Evolutionary conservation across 2,888 invertebrate genomes (phyloP).

Genomic region (Boloria selene): DNA sequence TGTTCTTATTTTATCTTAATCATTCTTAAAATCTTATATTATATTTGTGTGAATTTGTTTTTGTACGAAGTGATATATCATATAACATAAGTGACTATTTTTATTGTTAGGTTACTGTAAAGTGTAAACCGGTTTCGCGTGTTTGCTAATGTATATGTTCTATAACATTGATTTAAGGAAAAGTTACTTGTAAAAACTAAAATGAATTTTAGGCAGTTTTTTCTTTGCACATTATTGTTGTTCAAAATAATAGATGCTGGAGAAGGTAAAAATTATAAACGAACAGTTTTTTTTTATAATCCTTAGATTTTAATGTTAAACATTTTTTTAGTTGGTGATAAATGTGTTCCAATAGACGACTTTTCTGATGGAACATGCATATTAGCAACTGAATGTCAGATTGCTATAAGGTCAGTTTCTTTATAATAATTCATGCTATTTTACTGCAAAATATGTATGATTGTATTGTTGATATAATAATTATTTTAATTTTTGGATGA

Average conservation of each 20-base stretch:
- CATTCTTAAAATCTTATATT: too few species aligned
- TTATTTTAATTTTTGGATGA: too few species aligned
- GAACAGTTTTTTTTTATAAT: background rate
- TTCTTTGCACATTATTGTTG: conserved; percentile 3
- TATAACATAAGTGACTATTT: background rate
- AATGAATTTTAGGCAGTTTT: conserved; percentile 2
- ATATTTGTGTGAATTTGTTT: background rate
- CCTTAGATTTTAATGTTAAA: background rate
- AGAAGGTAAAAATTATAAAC: conserved; percentile 7
- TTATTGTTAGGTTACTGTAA: background rate
- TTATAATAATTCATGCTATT: too few species aligned
- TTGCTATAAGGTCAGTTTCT: conserved; percentile 61
- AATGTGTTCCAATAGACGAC: conserved; percentile 54
- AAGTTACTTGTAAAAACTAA: conserved; percentile 7
- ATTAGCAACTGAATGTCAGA: conserved; percentile 55
- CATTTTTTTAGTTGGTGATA: conserved; percentile 59
- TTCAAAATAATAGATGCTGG: conserved; percentile 3
- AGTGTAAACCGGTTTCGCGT: conserved; percentile 1
- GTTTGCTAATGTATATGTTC: conserved; percentile 2
- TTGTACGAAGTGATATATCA: background rate
- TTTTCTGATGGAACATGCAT: conserved; percentile 56
- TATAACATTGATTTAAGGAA: conserved; percentile 3
- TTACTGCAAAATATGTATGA: too few species aligned
- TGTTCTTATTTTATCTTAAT: too few species aligned
- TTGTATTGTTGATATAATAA: too few species aligned